Percentiles rank a stretch among this genome's conserved stretches.
These are phyloP conservation scores for Cyclargus thomasi DNA, from an alignment of 1,140 invertebrate genomes.

Conservation along the genomic window DNA sequence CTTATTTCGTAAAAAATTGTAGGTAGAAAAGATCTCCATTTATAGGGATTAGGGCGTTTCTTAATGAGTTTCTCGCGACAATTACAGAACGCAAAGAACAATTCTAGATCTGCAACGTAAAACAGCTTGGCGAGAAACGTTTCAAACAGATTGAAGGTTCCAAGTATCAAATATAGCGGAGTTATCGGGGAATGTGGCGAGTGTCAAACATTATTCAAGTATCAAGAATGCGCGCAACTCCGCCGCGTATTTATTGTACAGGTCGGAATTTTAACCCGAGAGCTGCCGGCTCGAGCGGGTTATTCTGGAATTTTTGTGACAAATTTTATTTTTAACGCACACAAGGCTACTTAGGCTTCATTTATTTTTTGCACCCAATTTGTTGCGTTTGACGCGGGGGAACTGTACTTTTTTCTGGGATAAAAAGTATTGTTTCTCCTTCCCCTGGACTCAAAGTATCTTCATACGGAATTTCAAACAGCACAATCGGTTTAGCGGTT, in stretches of 20 bases:
- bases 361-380: background rate
- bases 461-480: too few species aligned
- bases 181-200: background rate
- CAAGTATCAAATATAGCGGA: background rate
- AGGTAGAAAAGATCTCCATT: too few species aligned
- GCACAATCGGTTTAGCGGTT: too few species aligned
- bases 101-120: background rate
- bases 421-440: too few species aligned
- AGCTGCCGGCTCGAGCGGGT: background rate
- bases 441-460: too few species aligned
- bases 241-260: background rate
- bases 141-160: background rate
- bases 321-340: background rate
- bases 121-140: background rate
- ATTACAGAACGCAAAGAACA: too few species aligned
- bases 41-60: too few species aligned
- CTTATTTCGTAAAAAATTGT: too few species aligned
- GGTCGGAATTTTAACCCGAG: background rate
- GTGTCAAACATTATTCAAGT: constrained; percentile 3
- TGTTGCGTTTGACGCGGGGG: too few species aligned
- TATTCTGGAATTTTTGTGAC: background rate
- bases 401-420: too few species aligned
- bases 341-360: background rate
- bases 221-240: background rate
- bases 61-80: too few species aligned